phyloP scores from a whole-genome alignment of 2,797 vertebrate species.

The Lepilemur septentrionalis region DNA sequence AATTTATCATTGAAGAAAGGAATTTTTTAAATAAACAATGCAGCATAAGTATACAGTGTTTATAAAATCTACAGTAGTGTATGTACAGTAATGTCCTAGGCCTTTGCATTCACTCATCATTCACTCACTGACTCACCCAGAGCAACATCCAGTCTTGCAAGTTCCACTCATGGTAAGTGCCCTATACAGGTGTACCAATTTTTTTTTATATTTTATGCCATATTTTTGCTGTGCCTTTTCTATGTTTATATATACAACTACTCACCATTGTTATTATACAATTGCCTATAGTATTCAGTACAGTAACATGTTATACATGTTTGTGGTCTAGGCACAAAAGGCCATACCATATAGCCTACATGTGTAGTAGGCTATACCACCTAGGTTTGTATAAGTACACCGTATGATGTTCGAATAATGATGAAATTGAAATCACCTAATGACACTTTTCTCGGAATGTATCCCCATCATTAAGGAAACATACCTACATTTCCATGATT shows the following conservation, averaged over 20 bases:
- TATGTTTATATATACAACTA: not conserved
- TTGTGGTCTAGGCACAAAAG: not conserved
- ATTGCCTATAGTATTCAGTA: not conserved
- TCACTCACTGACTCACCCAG: not conserved
- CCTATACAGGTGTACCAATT: not conserved
- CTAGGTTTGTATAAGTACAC: not conserved
- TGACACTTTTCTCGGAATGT: not conserved
- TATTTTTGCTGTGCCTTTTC: not conserved
- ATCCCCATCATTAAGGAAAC: not conserved
- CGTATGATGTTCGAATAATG: not conserved
- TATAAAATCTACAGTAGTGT: not conserved
- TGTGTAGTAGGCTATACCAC: not conserved
- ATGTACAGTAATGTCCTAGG: not conserved
- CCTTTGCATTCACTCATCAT: not conserved
- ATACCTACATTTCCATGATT: not conserved
- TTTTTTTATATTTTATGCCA: not conserved
- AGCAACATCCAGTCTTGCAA: not conserved
- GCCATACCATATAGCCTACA: not conserved
- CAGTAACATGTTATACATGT: not conserved
- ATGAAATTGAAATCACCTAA: not conserved
- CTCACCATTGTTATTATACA: not conserved
- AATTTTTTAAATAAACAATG: not conserved
- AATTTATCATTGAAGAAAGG: not conserved
- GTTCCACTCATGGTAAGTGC: not conserved
- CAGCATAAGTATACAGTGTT: not conserved